Evolutionary conservation across 1,140 invertebrate genomes (phyloP), one percentile per base, ranked within the genome.

Genomic region (Odontomachus brunneus): DNA sequence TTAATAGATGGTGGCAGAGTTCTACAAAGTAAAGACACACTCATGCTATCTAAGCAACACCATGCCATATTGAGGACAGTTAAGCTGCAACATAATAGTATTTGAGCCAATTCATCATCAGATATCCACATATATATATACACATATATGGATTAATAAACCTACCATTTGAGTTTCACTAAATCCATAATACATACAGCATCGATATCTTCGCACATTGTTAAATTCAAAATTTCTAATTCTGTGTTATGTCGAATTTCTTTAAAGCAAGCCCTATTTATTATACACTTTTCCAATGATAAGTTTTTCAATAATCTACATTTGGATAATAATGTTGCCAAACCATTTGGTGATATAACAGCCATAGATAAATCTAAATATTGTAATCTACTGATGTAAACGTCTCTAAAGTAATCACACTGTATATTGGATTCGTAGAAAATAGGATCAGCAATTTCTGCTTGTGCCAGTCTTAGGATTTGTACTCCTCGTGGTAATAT

Each of bases 291-390:
- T 94, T 99, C 98, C 60, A 98, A 90, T 88, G 97, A 98, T 2
- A 99, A 92, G 92, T 98, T 98, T 87, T 96, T 96, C 26, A 99
- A 93, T 44, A 95, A 94, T 22, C 94, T 94, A 93, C 97, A 98
- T 15, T 95, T 94, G 0, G 91, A 92, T 17, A 98, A 94, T 9
- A 98, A 90, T 19, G 93, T 90, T 48, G 95, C 94, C 48, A 98
- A 93, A 57, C 96, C 96, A 17, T 92, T 73, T 0, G 92, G 60
- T 7, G 95, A 95, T 24, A 98, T 95, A 0, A 95, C 94, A 3
- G 96, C 95, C 96, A 98, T 97, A 90, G 97, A 97, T 2, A 98
- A 93, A 93, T 98, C 98, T 80, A 98, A 94, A 93, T 96, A 98
- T 90, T 98, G 96, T 11, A 98, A 91, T 92, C 96, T 95, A 84